A percentile compares a stretch with the other conserved stretches of the same genome.
Conservation (phyloP, 2,797 vertebrate species). For the Simalia tracyae region DNA sequence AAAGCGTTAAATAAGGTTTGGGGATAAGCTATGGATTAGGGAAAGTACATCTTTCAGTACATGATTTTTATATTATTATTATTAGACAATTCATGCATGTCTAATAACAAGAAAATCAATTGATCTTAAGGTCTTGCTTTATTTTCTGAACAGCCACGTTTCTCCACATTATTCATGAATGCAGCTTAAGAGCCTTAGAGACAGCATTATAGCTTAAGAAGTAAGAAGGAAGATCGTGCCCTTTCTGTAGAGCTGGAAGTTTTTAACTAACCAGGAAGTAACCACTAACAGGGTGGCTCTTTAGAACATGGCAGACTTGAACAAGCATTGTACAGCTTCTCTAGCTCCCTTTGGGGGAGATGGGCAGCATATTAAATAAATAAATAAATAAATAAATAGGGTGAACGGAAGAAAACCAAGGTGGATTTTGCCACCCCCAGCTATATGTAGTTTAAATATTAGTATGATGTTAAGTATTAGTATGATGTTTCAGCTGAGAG, state of each 20-base stretch:
- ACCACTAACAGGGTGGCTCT: neutral
- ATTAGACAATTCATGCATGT: neutral
- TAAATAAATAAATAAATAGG: neutral
- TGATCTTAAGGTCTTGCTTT: neutral
- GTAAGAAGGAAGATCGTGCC: neutral
- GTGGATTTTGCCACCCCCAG: neutral
- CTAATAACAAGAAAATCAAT: constrained; percentile 13
- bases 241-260: neutral
- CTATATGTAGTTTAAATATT: neutral
- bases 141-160: neutral
- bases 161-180: neutral
- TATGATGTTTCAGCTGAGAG: neutral
- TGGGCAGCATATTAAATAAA: no score
- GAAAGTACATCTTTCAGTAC: constrained; percentile 33
- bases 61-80: constrained; percentile 4
- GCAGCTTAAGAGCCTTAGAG: neutral
- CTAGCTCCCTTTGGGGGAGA: neutral
- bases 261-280: neutral
- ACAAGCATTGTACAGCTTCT: neutral
- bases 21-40: constrained; percentile 44
- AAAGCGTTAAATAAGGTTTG: constrained; percentile 45
- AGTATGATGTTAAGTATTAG: neutral
- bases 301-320: neutral
- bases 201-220: neutral
- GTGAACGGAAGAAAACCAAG: neutral